Percentiles rank a stretch among this genome's conserved stretches.
Evolutionary conservation across 2,888 invertebrate species (phyloP).

Genomic region (Leucozona laternaria): DNA sequence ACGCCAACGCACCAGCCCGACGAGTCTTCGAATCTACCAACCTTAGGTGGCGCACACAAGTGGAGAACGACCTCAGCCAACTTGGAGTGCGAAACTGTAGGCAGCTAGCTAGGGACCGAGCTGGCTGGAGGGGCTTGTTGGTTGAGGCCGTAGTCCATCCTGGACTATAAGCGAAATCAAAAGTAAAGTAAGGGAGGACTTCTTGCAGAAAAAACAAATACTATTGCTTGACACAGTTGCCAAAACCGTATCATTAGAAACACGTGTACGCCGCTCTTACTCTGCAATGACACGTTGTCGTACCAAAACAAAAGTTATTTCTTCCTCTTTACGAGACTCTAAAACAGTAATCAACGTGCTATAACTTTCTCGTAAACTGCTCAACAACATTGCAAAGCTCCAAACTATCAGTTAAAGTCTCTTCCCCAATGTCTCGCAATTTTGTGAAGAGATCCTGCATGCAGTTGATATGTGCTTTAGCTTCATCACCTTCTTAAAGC

Average conservation of each 20-base stretch:
- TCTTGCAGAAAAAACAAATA: neutral
- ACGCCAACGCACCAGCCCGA: no score
- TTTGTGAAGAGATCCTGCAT: constrained; percentile 14
- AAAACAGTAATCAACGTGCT: constrained; percentile 1
- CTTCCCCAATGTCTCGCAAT: constrained; percentile 11
- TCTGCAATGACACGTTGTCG: neutral
- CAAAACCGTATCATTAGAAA: neutral
- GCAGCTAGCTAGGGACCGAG: no score
- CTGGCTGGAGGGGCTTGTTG: no score
- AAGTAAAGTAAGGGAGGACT: no score
- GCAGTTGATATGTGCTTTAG: constrained; percentile 16
- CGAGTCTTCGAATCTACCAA: no score
- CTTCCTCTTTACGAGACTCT: neutral
- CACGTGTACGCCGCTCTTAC: neutral
- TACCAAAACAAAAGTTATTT: neutral
- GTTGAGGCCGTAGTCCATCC: no score
- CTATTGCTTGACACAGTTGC: neutral
- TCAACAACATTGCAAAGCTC: neutral
- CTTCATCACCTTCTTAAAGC: neutral
- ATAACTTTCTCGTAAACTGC: neutral
- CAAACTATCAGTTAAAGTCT: constrained; percentile 1
- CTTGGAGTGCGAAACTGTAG: no score
- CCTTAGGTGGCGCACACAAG: no score
- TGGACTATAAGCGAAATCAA: no score
- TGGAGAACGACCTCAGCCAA: no score